Conservation (phyloP, 2,113 vertebrate species). For the Tachuris rubrigastra region DNA sequence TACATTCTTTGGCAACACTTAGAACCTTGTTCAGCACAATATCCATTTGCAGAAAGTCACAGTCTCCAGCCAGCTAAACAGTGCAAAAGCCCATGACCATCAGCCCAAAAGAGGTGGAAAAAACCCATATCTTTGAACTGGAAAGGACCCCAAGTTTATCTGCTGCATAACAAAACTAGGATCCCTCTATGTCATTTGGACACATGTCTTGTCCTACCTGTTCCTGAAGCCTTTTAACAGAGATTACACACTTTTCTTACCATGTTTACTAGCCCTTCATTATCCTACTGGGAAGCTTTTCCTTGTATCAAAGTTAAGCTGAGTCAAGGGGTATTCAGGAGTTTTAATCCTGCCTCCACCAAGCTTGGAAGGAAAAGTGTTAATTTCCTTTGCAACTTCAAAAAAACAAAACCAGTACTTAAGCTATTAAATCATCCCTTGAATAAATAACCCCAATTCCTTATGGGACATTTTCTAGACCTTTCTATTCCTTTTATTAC, state of each 20-base stretch:
- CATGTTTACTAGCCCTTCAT: not conserved
- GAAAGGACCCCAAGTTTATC: not conserved
- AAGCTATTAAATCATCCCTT: not conserved
- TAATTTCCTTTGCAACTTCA: not conserved
- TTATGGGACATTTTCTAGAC: not conserved
- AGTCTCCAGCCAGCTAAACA: not conserved
- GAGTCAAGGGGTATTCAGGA: not conserved
- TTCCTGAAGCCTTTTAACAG: not conserved
- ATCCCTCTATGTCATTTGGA: not conserved
- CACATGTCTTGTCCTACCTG: not conserved
- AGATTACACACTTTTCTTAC: not conserved
- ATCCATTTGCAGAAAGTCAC: not conserved
- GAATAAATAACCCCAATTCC: not conserved
- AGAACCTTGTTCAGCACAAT: not conserved
- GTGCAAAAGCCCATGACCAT: not conserved
- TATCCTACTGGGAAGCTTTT: not conserved
- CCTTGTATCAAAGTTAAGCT: not conserved
- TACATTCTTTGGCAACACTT: constrained; percentile 4
- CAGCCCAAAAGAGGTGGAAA: not conserved
- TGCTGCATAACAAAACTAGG: not conserved
- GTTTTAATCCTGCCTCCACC: not conserved
- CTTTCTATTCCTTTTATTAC: not conserved
- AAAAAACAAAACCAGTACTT: not conserved
- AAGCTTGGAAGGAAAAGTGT: not conserved
- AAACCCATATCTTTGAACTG: not conserved